Percentiles rank a stretch among this genome's conserved stretches.
phyloP scores from a whole-genome alignment of 1,140 invertebrate species.

The Diuraphis noxia region DNA sequence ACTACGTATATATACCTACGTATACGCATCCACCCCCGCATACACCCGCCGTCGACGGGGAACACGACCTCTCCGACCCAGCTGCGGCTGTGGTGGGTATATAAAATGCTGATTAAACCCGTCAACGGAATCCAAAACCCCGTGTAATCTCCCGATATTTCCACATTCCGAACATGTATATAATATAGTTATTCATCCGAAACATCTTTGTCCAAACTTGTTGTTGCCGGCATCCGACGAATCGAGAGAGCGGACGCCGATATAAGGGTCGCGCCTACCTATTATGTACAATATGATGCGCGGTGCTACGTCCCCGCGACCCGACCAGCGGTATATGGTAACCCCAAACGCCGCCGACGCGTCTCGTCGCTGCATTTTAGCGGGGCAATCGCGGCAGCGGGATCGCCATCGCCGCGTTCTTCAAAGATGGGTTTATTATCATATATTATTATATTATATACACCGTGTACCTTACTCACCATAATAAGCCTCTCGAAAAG shows the following conservation, averaged over 20 bases:
- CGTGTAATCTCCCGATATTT: slow-evolving; percentile 22
- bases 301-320: no score
- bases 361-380: not conserved
- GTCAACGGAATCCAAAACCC: slow-evolving; percentile 18
- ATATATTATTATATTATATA: not conserved
- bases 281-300: not conserved
- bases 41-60: not conserved
- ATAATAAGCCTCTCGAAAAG: not conserved
- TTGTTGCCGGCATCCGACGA: not conserved
- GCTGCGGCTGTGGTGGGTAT: not conserved
- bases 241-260: not conserved
- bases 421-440: not conserved
- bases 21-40: not conserved
- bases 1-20: no score
- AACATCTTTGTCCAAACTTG: slow-evolving; percentile 23
- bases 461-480: not conserved
- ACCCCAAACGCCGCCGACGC: not conserved
- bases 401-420: not conserved
- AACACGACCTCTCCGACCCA: not conserved
- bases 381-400: not conserved
- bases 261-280: not conserved
- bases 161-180: slow-evolving; percentile 12
- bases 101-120: slow-evolving; percentile 33
- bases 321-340: not conserved
- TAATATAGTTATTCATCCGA: not conserved